Percentiles rank a stretch among this genome's conserved stretches.
Evolutionary conservation across 1,140 invertebrate species (phyloP).

Genomic region (Chironomus striatipennis): DNA sequence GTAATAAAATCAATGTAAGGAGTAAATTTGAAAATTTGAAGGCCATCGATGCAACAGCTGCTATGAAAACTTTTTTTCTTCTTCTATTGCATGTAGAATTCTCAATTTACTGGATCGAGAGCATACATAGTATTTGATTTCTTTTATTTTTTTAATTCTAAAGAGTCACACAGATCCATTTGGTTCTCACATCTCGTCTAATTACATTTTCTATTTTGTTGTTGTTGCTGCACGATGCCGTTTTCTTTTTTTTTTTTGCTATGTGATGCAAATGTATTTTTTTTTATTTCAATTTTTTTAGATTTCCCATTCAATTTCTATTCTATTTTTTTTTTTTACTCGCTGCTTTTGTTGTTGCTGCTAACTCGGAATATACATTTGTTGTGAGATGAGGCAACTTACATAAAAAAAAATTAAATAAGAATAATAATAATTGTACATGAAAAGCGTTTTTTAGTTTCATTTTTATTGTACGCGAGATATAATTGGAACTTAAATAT

Average conservation of each 20-base stretch:
- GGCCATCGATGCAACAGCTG: background rate
- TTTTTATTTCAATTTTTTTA: no score
- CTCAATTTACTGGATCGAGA: background rate
- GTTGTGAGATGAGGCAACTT: background rate
- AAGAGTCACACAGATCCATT: background rate
- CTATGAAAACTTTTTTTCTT: background rate
- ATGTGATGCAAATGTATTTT: background rate
- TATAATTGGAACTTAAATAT: background rate
- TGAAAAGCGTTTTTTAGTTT: constrained; percentile 9
- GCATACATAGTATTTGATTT: background rate
- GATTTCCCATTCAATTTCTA: background rate
- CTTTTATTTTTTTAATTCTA: background rate
- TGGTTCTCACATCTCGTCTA: constrained; percentile 3
- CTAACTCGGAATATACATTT: no score
- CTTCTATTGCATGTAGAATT: background rate
- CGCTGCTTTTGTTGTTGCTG: background rate
- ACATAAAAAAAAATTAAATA: background rate
- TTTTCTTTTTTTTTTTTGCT: background rate
- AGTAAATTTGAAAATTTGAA: background rate
- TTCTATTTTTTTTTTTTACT: background rate
- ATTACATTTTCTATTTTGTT: background rate
- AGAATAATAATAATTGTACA: background rate
- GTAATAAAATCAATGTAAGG: background rate
- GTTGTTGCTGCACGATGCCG: background rate
- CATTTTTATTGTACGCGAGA: background rate